Evolutionary conservation across 2,797 vertebrate genomes (phyloP).

Genomic region (Intellagama lesueurii): DNA sequence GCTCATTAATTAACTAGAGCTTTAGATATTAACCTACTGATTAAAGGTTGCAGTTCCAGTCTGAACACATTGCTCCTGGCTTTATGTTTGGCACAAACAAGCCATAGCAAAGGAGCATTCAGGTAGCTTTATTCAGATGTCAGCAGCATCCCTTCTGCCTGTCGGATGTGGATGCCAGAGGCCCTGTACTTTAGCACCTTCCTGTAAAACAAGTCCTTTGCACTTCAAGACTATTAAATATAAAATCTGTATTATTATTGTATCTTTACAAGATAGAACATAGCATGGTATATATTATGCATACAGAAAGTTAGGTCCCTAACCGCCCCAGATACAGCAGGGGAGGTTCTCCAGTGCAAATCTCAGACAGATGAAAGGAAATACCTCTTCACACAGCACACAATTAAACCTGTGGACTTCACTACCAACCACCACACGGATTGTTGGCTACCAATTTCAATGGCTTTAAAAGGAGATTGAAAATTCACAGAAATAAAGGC

Average conservation of each 20-base stretch:
- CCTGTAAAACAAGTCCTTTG: not conserved
- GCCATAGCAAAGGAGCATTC: not conserved
- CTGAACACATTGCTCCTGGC: not conserved
- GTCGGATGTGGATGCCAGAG: not conserved
- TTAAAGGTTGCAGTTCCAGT: slow-evolving; percentile 17
- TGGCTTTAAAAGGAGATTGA: not conserved
- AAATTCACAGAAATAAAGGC: not conserved
- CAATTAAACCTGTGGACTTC: not conserved
- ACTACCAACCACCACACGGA: not conserved
- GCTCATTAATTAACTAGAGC: slow-evolving; percentile 16
- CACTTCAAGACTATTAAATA: not conserved
- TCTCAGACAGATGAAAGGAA: not conserved
- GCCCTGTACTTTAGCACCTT: not conserved
- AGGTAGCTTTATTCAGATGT: not conserved
- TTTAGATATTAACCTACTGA: slow-evolving; percentile 27
- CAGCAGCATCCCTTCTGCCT: not conserved
- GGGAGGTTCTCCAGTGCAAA: not conserved
- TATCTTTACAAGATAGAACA: not conserved
- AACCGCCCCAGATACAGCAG: too few relatives aligned
- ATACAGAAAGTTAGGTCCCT: not conserved
- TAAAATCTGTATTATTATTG: not conserved
- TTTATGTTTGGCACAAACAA: not conserved
- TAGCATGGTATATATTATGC: not conserved
- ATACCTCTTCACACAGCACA: not conserved
- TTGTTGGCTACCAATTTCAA: not conserved